Evolutionary conservation across 2,797 vertebrate genomes (phyloP).

Genomic region (Monodelphis domestica): DNA sequence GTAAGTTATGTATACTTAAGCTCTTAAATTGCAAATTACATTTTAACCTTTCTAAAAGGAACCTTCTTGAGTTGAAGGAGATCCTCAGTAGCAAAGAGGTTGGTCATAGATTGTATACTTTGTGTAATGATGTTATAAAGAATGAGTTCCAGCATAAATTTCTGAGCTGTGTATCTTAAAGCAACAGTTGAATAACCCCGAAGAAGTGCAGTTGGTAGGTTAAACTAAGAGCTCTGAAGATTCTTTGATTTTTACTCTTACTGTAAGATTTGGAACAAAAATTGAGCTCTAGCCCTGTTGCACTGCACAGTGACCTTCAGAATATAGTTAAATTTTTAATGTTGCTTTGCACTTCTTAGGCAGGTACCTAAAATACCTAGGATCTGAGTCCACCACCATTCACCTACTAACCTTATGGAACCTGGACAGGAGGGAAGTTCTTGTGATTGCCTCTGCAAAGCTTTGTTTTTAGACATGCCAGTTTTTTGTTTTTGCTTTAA

Average conservation of each 20-base stretch:
- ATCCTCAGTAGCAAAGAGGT: neutral
- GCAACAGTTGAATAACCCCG: neutral
- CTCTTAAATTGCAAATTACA: neutral
- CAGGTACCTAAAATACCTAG: too few relatives aligned
- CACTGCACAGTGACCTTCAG: neutral
- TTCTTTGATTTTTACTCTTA: neutral
- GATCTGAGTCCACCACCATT: neutral
- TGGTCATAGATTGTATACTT: neutral
- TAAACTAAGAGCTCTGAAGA: neutral
- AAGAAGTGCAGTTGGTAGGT: neutral
- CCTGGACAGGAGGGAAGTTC: neutral
- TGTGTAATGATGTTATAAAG: neutral
- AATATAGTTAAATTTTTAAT: neutral
- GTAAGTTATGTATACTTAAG: neutral
- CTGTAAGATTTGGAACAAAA: neutral
- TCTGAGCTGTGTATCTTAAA: neutral
- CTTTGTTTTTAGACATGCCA: neutral
- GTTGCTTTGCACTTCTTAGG: neutral
- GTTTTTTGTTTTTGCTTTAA: neutral
- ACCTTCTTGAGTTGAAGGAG: neutral
- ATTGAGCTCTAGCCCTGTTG: neutral
- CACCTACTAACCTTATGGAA: neutral
- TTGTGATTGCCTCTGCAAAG: neutral
- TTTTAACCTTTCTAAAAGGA: neutral
- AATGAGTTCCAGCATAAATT: neutral